phyloP scores from a whole-genome alignment of 2,113 vertebrate species.

The Philantomba maxwellii region DNA sequence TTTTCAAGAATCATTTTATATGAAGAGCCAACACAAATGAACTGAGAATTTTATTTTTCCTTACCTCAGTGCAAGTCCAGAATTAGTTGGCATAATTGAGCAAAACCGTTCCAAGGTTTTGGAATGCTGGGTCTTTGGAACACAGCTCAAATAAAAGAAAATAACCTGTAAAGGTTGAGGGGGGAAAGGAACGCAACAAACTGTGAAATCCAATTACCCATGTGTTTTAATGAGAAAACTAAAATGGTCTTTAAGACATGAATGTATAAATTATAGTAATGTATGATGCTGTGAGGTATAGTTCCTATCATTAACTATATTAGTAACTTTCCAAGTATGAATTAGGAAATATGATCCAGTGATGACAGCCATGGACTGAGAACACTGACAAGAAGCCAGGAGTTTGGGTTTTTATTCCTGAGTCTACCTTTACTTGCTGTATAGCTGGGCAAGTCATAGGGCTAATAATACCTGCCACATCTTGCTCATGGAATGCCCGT shows the following conservation, averaged over 20 bases:
- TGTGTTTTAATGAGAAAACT: conserved; percentile 41
- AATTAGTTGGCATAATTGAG: conserved; percentile 91
- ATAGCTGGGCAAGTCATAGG: conserved; percentile 50
- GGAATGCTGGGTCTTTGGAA: conserved; percentile 90
- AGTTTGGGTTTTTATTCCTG: conserved; percentile 37
- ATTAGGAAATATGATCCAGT: conserved; percentile 51
- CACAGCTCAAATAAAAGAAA: conserved; percentile 90
- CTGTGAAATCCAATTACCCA: conserved; percentile 38
- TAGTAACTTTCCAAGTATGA: conserved; percentile 54
- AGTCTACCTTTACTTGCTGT: conserved; percentile 57
- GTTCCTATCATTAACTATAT: conserved; percentile 51
- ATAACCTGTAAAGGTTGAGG: conserved; percentile 87
- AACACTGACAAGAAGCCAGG: conserved; percentile 59
- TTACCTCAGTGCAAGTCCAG: conserved; percentile 93
- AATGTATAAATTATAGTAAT: conserved; percentile 46
- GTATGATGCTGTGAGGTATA: conserved; percentile 40
- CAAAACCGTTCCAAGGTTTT: conserved; percentile 91
- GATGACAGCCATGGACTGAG: conserved; percentile 34
- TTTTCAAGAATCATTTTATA: conserved; percentile 41
- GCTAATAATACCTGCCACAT: conserved; percentile 62
- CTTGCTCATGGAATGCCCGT: conserved; percentile 62
- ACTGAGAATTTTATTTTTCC: conserved; percentile 47
- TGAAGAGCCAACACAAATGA: background rate
- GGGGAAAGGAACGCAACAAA: conserved; percentile 47
- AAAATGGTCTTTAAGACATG: conserved; percentile 44